These are phyloP conservation scores for Yponomeuta plumbellus DNA, from an alignment of 2,888 invertebrate species.

Conservation along the genomic window DNA sequence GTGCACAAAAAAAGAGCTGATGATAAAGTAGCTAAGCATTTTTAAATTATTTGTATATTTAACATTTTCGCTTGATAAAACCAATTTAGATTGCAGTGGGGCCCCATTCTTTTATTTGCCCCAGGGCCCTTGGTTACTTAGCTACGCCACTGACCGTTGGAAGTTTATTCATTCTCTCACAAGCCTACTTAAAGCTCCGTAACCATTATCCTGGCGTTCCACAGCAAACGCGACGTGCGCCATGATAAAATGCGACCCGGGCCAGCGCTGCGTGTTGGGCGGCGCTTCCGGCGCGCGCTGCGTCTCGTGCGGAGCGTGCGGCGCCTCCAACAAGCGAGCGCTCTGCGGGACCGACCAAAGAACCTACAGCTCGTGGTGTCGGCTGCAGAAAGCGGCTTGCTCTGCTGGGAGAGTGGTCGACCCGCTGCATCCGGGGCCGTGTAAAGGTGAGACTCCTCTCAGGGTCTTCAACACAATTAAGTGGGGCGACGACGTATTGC, in stretches of 20 bases:
- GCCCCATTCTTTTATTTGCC: no score
- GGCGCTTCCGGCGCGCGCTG: constrained; percentile 62
- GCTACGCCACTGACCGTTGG: no score
- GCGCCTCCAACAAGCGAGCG: constrained; percentile 49
- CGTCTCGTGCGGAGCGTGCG: constrained; percentile 58
- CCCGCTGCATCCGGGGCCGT: constrained; percentile 82
- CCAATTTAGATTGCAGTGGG: no score
- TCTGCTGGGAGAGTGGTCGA: constrained; percentile 83
- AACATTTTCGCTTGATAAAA: no score
- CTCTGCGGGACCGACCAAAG: constrained; percentile 85
- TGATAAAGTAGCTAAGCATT: no score
- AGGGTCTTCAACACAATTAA: no score
- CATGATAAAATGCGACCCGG: constrained; percentile 48
- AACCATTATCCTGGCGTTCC: not conserved
- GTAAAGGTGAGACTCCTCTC: constrained; percentile 51
- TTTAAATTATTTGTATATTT: no score
- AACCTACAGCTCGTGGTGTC: constrained; percentile 88
- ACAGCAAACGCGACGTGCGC: constrained; percentile 66
- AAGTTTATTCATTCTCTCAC: no score
- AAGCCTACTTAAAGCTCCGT: no score
- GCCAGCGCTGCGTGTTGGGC: constrained; percentile 61
- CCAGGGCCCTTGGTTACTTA: no score
- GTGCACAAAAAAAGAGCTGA: no score
- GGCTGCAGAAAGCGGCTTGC: constrained; percentile 86
- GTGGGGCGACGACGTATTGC: no score